Evolutionary conservation across 2,888 invertebrate genomes (phyloP).

Genomic region (Plebejus anna): DNA sequence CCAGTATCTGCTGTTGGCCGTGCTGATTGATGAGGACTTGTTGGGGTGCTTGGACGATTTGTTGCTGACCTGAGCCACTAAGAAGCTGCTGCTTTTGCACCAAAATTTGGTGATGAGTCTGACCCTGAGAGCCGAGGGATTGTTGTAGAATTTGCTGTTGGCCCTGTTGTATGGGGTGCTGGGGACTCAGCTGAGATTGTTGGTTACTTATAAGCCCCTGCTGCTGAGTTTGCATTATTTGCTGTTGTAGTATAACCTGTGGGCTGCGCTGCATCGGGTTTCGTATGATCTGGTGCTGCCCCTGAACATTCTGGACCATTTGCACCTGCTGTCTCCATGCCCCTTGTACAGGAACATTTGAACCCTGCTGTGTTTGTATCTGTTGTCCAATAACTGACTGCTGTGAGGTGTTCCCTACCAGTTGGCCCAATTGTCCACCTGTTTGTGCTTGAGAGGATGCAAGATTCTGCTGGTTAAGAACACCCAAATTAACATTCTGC

Average conservation of each 20-base stretch:
- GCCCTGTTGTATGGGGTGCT: conserved; percentile 74
- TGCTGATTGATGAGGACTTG: conserved; percentile 75
- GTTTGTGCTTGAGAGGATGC: conserved; percentile 64
- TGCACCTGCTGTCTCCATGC: conserved; percentile 76
- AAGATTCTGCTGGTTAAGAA: conserved; percentile 64
- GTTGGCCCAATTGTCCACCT: conserved; percentile 67
- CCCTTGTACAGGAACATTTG: conserved; percentile 61
- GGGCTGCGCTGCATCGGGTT: conserved; percentile 70
- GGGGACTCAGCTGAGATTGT: conserved; percentile 74
- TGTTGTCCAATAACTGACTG: conserved; percentile 71
- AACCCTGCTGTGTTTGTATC: conserved; percentile 66
- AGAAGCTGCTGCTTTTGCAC: conserved; percentile 81
- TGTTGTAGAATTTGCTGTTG: conserved; percentile 82
- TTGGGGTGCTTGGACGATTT: conserved; percentile 74
- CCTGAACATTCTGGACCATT: conserved; percentile 75
- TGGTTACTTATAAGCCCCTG: conserved; percentile 70
- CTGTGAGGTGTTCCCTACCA: conserved; percentile 63
- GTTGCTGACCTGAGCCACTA: conserved; percentile 75
- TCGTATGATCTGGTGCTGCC: conserved; percentile 74
- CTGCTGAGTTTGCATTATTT: conserved; percentile 78
- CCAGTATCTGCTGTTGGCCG: conserved; percentile 73
- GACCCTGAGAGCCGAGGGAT: conserved; percentile 75
- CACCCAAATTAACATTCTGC: conserved; percentile 70
- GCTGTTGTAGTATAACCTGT: conserved; percentile 77
- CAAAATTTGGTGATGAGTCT: conserved; percentile 69